phyloP scores from a whole-genome alignment of 2,113 vertebrate species.

The Perca schrenkii region DNA sequence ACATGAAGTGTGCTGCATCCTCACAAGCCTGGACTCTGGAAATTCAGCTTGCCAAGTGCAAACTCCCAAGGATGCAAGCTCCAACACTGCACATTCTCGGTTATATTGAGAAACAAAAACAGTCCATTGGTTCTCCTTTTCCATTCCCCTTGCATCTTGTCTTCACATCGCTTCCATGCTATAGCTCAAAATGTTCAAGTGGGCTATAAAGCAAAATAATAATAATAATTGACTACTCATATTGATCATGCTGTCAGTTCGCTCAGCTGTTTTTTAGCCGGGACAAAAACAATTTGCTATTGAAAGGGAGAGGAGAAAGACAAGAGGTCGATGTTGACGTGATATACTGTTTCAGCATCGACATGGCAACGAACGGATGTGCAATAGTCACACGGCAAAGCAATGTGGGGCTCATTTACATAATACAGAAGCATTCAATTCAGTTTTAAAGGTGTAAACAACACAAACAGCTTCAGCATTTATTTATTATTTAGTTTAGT shows the following conservation, averaged over 20 bases:
- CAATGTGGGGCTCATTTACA: neutral
- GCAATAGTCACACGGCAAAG: slow-evolving; percentile 5
- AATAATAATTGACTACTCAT: slow-evolving; percentile 22
- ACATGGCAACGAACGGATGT: slow-evolving; percentile 14
- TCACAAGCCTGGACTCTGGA: neutral
- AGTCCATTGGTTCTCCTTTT: neutral
- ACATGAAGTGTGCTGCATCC: neutral
- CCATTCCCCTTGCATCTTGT: neutral
- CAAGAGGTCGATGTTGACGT: slow-evolving; percentile 29
- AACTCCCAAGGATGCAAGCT: neutral
- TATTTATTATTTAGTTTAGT: too few species aligned
- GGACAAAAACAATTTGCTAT: slow-evolving; percentile 30
- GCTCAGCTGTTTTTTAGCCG: slow-evolving; percentile 35
- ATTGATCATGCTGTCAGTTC: slow-evolving; percentile 40
- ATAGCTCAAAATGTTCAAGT: slow-evolving; percentile 6
- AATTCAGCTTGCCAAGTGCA: neutral
- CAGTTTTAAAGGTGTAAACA: too few species aligned
- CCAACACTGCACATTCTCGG: neutral
- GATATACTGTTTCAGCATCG: slow-evolving; percentile 32
- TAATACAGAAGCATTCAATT: too few species aligned
- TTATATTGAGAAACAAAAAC: neutral
- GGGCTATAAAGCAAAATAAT: slow-evolving; percentile 4
- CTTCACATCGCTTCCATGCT: neutral
- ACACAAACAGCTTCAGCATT: too few species aligned
- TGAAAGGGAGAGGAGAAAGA: slow-evolving; percentile 17